Base-by-base conservation (phyloP, 2,113 vertebrate genomes). In the Hoplias malabaricus region DNA sequence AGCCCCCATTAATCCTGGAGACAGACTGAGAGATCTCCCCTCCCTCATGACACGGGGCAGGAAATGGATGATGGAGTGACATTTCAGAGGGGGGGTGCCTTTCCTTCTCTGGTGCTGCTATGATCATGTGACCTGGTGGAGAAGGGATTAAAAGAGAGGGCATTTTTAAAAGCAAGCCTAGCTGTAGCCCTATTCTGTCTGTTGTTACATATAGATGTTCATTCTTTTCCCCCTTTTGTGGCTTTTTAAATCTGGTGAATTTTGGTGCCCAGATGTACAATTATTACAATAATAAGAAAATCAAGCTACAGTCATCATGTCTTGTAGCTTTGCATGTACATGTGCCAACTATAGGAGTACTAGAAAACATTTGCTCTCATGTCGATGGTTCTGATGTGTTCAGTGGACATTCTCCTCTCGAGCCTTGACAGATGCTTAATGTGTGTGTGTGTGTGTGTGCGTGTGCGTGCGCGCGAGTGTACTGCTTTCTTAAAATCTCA, bases 1-100 rank as follows among this genome's bases (percentile, higher is more conserved):
- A 98, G 63, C 98, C 97, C n/a, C 98, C 98, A 1, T 95, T 98
- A 92, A 95, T 98, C 84, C 95, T 98, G 9, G 94, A 95, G 87
- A 98, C 97, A 0, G 98, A 99, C 89, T 99, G 72, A 82, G 76
- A 38, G 13, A 10, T 5, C 50, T 82, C 82, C 80, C 84, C 46
- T 29, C 53, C 48, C 40, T 75, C 42, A 50, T 31, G 9, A 23
- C 56, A 65, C 84, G 81, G 69, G 83, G 88, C 83, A 75, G 81
- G 81, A 82, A 90, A 92, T 83, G 81, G 83, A 90, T 86, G 84
- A 85, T 90, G 71, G 87, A 88, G 89, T 87, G 84, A 90, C 83
- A 87, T 82, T 68, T 80, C 90, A 89, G 90, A 91, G 85, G 85
- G 89, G n/a, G 88, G 88, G 86, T 84, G 14, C 5, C 25, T 69